Percentiles rank a stretch among this genome's conserved stretches.
These are phyloP conservation scores for Chrysoperla carnea DNA, from an alignment of 1,140 invertebrate genomes.

Conservation along the genomic window DNA sequence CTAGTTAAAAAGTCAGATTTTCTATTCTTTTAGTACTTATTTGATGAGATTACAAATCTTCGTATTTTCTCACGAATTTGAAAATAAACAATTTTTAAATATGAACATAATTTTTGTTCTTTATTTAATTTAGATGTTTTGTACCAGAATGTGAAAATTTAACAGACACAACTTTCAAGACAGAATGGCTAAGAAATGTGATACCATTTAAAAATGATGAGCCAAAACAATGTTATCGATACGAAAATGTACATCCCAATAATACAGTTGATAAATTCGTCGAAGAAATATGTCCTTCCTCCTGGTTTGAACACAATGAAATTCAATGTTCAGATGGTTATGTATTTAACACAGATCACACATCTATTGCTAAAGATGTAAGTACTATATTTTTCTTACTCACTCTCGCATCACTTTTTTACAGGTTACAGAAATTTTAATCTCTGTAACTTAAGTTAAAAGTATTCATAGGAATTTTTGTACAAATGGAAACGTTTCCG, in stretches of 20 bases:
- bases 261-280: slow-evolving; percentile 5
- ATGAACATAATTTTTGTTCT: not conserved
- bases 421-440: too few species aligned
- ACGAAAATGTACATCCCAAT: slow-evolving; percentile 2
- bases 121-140: slow-evolving; percentile 31
- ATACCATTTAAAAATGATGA: slow-evolving; percentile 23
- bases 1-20: too few species aligned
- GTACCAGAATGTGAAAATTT: slow-evolving; percentile 38
- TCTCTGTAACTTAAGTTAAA: too few species aligned
- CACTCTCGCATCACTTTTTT: too few species aligned
- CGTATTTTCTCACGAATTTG: too few species aligned
- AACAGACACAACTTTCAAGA: slow-evolving; percentile 20
- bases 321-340: slow-evolving; percentile 19
- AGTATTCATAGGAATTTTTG: too few species aligned
- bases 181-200: slow-evolving; percentile 30
- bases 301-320: slow-evolving; percentile 20
- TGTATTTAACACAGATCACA: slow-evolving; percentile 10
- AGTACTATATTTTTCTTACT: too few species aligned
- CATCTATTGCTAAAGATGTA: too few species aligned
- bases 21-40: too few species aligned
- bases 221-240: slow-evolving; percentile 31
- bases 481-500: too few species aligned
- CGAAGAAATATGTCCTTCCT: slow-evolving; percentile 16
- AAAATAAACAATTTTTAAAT: too few species aligned
- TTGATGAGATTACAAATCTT: too few species aligned